Evolutionary conservation across 2,888 invertebrate species (phyloP).

Genomic region (Sphaeridia pumilis): DNA sequence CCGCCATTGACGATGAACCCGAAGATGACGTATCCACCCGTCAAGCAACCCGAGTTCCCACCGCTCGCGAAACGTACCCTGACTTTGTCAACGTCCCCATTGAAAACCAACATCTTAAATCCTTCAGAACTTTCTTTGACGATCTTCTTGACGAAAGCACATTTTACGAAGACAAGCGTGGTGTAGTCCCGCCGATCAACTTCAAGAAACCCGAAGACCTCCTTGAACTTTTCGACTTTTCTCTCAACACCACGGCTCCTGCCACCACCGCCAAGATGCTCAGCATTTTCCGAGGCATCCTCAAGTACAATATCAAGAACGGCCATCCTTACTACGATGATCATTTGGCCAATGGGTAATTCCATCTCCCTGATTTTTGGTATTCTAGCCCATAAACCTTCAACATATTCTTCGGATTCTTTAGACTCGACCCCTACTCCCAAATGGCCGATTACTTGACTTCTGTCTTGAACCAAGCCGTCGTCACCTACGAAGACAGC

Average conservation of each 20-base stretch:
- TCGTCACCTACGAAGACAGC: conserved; percentile 21
- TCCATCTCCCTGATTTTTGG: background rate
- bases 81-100: conserved; percentile 11
- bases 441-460: conserved; percentile 22
- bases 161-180: conserved; percentile 10
- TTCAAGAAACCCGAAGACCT: conserved; percentile 8
- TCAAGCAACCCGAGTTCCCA: too few species aligned
- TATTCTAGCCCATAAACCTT: background rate
- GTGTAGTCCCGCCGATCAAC: background rate
- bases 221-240: conserved; percentile 5
- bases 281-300: background rate
- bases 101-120: background rate
- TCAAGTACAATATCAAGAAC: background rate
- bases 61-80: conserved; percentile 2
- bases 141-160: background rate
- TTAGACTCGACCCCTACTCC: conserved; percentile 20
- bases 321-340: conserved; percentile 15
- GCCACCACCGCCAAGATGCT: background rate
- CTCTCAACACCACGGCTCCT: background rate
- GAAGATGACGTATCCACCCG: background rate
- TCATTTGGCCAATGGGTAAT: conserved; percentile 10
- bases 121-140: conserved; percentile 10
- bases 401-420: background rate
- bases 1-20: too few species aligned
- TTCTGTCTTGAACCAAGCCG: conserved; percentile 15